phyloP scores from a whole-genome alignment of 1,140 invertebrate genomes.

The Episyrphus balteatus region DNA sequence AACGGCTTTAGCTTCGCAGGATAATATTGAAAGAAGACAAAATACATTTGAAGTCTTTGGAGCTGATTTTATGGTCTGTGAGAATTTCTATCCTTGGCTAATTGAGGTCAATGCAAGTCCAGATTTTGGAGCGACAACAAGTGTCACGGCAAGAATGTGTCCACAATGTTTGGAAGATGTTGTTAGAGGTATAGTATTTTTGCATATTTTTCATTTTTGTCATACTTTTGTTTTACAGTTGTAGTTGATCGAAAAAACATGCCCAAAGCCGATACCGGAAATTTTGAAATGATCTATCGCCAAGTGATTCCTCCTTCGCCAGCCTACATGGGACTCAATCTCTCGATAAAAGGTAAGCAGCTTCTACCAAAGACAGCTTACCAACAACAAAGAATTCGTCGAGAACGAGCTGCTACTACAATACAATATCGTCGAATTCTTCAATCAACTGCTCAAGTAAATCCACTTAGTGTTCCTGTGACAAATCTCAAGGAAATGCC shows the following conservation, averaged over 20 bases:
- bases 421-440: conserved; percentile 19
- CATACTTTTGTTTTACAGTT: conserved; percentile 49
- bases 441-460: conserved; percentile 22
- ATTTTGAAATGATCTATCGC: conserved; percentile 75
- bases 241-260: conserved; percentile 71
- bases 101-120: conserved; percentile 93
- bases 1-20: conserved; percentile 74
- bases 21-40: conserved; percentile 71
- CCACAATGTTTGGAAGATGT: conserved; percentile 81
- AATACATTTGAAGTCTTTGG: conserved; percentile 90
- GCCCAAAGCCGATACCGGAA: conserved; percentile 69
- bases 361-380: conserved; percentile 21
- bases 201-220: too few species aligned
- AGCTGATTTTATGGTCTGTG: conserved; percentile 85
- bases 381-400: conserved; percentile 11
- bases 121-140: conserved; percentile 78
- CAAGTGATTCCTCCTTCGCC: conserved; percentile 61
- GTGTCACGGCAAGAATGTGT: conserved; percentile 77
- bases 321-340: conserved; percentile 60
- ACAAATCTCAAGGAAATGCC: conserved; percentile 27
- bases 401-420: conserved; percentile 17
- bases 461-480: conserved; percentile 19
- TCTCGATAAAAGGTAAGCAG: conserved; percentile 34
- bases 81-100: conserved; percentile 81
- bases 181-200: conserved; percentile 64